Percentiles rank a stretch among this genome's conserved stretches.
These are phyloP conservation scores for Pelodiscus sinensis DNA, from an alignment of 2,113 vertebrate species.

Conservation along the genomic window DNA sequence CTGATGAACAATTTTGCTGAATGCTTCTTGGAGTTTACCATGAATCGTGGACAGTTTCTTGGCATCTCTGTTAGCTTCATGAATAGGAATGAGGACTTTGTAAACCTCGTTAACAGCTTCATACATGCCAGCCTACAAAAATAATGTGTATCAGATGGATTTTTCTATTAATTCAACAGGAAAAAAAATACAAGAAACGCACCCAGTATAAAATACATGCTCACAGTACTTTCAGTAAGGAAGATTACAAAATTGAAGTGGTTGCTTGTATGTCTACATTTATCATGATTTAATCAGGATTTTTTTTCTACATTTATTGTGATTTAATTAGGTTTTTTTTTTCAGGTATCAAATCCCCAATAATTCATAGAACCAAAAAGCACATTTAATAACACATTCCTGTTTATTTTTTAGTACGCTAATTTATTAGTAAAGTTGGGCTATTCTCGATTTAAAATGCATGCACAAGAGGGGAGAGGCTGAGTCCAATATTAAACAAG, in stretches of 20 bases:
- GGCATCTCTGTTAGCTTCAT: conserved; percentile 97
- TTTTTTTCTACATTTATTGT: not conserved
- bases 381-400: not conserved
- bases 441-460: not conserved
- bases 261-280: not conserved
- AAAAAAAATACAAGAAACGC: not conserved
- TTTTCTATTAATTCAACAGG: conserved; percentile 16
- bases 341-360: not conserved
- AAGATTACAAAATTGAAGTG: not conserved
- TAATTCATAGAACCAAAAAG: not conserved
- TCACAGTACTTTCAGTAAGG: not conserved
- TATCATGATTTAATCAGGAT: not conserved
- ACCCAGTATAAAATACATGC: not conserved
- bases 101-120: conserved; percentile 99
- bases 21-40: conserved; percentile 99
- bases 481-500: not conserved
- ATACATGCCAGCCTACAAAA: conserved; percentile 94
- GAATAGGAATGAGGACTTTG: conserved; percentile 98
- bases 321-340: not conserved
- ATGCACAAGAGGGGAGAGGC: not conserved
- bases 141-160: conserved; percentile 46
- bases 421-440: not conserved
- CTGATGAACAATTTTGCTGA: conserved; percentile 99
- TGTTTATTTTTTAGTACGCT: not conserved
- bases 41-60: conserved; percentile 98